These are phyloP conservation scores for Casuarius casuarius DNA, from an alignment of 2,113 vertebrate species.

Conservation along the genomic window DNA sequence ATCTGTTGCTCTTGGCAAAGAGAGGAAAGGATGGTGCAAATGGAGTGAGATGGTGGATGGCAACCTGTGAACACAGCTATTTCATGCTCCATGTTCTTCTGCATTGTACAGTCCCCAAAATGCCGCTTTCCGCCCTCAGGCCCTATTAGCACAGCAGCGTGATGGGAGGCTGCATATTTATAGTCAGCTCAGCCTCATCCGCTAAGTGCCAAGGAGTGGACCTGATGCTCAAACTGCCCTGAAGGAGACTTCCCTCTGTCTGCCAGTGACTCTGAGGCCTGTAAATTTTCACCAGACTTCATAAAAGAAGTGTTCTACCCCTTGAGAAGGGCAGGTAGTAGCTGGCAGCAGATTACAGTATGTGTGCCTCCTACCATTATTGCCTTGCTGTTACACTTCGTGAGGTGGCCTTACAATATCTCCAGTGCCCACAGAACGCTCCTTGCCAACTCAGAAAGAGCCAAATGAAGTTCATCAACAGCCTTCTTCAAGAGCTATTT, in stretches of 20 bases:
- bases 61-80: background rate
- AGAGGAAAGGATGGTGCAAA: background rate
- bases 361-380: background rate
- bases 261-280: background rate
- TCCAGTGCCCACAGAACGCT: background rate
- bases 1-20: background rate
- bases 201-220: background rate
- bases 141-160: background rate
- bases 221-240: background rate
- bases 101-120: background rate
- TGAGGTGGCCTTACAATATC: background rate
- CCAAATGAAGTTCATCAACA: background rate
- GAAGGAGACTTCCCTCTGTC: background rate
- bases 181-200: background rate
- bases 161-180: background rate
- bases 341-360: background rate
- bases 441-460: background rate
- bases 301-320: background rate
- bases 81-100: background rate
- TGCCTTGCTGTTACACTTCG: background rate
- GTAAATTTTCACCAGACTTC: background rate
- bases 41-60: background rate
- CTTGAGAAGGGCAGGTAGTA: background rate
- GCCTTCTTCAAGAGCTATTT: background rate
- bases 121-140: background rate